Conservation (phyloP, 53 echinoderm and acorn worm species). For the Echinometra lucunter region DNA sequence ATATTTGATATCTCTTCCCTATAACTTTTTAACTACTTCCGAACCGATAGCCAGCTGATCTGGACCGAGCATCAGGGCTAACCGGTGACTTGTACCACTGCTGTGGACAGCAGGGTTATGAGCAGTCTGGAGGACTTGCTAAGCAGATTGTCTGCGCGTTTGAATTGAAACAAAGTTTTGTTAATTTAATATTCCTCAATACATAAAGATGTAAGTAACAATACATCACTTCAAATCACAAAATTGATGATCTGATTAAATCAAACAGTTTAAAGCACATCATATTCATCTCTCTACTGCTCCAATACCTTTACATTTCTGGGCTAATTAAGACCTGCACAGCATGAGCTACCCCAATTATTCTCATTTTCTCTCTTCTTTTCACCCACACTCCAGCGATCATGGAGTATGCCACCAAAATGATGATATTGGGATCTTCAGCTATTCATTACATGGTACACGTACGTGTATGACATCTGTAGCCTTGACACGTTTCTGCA, state of each 20-base stretch:
- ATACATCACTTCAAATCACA: background rate
- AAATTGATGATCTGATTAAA: background rate
- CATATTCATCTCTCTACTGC: background rate
- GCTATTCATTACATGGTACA: background rate
- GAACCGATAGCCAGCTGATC: too few species aligned
- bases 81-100: too few species aligned
- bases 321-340: slow-evolving; percentile 22
- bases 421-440: background rate
- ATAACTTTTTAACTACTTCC: too few species aligned
- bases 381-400: background rate
- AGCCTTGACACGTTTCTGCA: background rate
- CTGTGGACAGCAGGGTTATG: too few species aligned
- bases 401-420: background rate
- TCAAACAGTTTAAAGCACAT: background rate
- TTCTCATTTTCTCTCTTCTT: background rate
- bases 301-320: background rate
- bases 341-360: slow-evolving; percentile 14
- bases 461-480: background rate
- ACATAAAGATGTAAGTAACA: too few species aligned
- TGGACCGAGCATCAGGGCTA: too few species aligned
- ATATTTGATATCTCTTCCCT: too few species aligned
- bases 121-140: too few species aligned
- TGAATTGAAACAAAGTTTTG: too few species aligned
- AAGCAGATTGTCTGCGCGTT: too few species aligned
- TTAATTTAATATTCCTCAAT: too few species aligned